These are phyloP conservation scores for Anableps anableps DNA, from an alignment of 2,797 vertebrate species.

Conservation along the genomic window DNA sequence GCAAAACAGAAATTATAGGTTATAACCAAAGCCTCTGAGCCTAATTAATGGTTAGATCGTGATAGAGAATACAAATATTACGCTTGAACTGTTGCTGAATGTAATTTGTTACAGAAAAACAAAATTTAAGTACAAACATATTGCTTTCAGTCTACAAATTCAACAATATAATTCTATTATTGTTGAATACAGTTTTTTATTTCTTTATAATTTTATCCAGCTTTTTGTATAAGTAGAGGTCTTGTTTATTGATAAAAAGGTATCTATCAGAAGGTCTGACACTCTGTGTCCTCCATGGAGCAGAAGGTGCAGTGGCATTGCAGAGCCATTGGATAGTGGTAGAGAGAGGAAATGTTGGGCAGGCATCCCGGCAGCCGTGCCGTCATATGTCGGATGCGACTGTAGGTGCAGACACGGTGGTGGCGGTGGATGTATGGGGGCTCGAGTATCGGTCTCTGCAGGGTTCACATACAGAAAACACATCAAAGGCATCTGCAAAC, in stretches of 20 bases:
- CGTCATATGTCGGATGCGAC: constrained; percentile 67
- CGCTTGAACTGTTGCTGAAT: neutral
- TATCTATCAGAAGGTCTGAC: constrained; percentile 77
- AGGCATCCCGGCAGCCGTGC: constrained; percentile 78
- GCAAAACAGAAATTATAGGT: neutral
- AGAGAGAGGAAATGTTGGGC: constrained; percentile 75
- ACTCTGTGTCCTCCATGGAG: constrained; percentile 81
- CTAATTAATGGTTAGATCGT: neutral
- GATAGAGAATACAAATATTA: no score
- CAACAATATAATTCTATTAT: neutral
- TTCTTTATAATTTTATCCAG: neutral
- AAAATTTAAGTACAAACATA: neutral
- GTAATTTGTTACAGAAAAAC: neutral
- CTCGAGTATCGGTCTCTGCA: constrained; percentile 77
- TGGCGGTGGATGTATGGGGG: constrained; percentile 79
- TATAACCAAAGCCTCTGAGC: neutral
- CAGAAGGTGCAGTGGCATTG: constrained; percentile 79
- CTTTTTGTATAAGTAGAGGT: neutral
- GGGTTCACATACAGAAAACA: neutral
- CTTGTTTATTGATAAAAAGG: neutral
- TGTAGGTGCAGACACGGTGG: constrained; percentile 81
- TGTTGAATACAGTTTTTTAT: neutral
- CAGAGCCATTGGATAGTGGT: constrained; percentile 80
- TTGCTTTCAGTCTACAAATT: neutral
- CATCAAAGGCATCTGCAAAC: neutral